Conservation (phyloP, 2,797 vertebrate genomes). For the Thaleichthys pacificus region DNA sequence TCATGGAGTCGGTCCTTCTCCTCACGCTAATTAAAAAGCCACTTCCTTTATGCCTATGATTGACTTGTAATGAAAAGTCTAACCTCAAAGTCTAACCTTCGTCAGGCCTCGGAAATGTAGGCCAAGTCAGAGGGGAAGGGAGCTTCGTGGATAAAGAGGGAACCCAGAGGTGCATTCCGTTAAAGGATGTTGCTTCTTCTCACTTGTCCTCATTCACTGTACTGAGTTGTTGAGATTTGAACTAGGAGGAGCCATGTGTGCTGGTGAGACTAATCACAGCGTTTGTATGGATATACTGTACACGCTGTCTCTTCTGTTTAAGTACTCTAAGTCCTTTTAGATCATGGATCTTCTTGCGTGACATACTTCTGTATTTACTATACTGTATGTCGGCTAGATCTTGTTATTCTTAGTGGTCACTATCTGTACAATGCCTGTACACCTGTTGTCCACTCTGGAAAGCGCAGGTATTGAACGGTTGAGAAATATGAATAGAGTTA, state of each 20-base stretch:
- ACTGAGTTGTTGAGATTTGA: background rate
- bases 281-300: no score
- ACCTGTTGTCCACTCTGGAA: no score
- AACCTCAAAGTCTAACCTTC: slow-evolving; percentile 58
- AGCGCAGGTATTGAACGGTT: no score
- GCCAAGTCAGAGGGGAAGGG: background rate
- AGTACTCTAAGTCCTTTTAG: no score
- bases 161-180: background rate
- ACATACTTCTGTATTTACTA: no score
- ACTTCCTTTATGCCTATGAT: slow-evolving; percentile 49
- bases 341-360: no score
- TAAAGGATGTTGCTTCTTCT: background rate
- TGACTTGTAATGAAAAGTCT: slow-evolving; percentile 36
- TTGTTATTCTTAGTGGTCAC: no score
- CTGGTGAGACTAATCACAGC: background rate
- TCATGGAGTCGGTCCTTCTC: slow-evolving; percentile 58
- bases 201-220: background rate
- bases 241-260: background rate
- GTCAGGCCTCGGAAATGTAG: slow-evolving; percentile 29
- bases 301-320: no score
- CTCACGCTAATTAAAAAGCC: slow-evolving; percentile 68
- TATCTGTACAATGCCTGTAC: no score
- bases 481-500: no score
- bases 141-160: background rate
- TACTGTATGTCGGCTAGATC: no score